Evolutionary conservation across 2,113 vertebrate genomes (phyloP).

Genomic region (Pomatorhinus ruficollis): DNA sequence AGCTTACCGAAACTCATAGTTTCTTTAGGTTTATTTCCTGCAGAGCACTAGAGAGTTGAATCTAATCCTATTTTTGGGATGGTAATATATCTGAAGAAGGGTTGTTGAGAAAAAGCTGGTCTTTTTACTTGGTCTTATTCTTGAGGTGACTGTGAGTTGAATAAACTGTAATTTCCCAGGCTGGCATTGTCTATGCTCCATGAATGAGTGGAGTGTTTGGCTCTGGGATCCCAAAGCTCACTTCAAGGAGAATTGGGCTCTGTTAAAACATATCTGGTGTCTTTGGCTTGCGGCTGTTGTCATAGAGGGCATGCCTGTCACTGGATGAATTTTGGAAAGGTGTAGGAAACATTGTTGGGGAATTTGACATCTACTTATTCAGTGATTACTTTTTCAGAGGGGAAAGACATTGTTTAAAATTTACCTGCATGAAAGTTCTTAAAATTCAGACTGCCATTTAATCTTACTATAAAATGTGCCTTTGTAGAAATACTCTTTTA

Average conservation of each 20-base stretch:
- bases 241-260: neutral
- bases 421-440: neutral
- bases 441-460: neutral
- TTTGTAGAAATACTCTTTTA: neutral
- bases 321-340: neutral
- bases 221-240: neutral
- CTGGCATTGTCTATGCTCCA: neutral
- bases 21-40: neutral
- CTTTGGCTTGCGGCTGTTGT: neutral
- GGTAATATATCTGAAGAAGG: neutral
- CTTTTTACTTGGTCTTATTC: neutral
- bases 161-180: neutral
- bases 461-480: neutral
- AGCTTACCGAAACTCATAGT: neutral
- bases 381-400: neutral
- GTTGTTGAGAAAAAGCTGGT: neutral
- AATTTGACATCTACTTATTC: neutral
- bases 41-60: neutral
- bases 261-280: neutral
- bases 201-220: neutral
- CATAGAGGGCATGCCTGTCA: neutral
- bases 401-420: neutral
- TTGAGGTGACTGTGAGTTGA: accelerated
- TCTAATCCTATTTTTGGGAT: neutral
- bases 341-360: neutral